phyloP scores from a whole-genome alignment of 2,113 vertebrate genomes.

The Myocastor coypus region DNA sequence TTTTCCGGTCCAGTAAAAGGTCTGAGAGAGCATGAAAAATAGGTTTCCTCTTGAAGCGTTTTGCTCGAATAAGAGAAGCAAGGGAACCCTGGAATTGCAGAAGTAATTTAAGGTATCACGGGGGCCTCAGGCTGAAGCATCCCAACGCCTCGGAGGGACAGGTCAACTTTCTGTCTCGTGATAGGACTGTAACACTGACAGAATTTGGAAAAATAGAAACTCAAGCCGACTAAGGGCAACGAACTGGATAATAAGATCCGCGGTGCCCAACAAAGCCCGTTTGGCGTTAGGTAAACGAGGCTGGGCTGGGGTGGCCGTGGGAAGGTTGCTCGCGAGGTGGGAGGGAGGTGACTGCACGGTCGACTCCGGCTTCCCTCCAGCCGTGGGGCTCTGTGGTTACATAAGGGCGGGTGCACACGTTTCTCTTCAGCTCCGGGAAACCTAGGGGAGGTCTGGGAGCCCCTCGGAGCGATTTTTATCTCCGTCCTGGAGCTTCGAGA shows the following conservation, averaged over 20 bases:
- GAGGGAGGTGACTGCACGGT: neutral
- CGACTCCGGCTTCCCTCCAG: neutral
- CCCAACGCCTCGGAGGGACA: neutral
- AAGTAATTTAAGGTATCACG: neutral
- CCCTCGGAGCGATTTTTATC: neutral
- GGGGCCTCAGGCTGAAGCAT: neutral
- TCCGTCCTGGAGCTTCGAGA: neutral
- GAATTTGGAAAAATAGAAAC: neutral
- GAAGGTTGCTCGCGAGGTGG: neutral
- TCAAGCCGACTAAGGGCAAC: neutral
- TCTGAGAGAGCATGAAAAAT: neutral
- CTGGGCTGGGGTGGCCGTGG: neutral
- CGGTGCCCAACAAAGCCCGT: neutral
- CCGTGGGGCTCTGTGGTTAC: neutral
- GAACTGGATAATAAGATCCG: neutral
- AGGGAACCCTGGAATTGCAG: neutral
- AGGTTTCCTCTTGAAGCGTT: neutral
- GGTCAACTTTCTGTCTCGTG: neutral
- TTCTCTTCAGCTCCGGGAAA: neutral
- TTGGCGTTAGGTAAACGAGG: neutral
- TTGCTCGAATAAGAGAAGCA: slow-evolving; percentile 17
- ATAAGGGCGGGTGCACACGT: neutral
- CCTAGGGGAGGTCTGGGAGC: neutral
- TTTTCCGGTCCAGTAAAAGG: neutral
- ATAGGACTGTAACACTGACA: neutral